phyloP scores from a whole-genome alignment of 2,888 invertebrate genomes.

The Epicampocera succincta region DNA sequence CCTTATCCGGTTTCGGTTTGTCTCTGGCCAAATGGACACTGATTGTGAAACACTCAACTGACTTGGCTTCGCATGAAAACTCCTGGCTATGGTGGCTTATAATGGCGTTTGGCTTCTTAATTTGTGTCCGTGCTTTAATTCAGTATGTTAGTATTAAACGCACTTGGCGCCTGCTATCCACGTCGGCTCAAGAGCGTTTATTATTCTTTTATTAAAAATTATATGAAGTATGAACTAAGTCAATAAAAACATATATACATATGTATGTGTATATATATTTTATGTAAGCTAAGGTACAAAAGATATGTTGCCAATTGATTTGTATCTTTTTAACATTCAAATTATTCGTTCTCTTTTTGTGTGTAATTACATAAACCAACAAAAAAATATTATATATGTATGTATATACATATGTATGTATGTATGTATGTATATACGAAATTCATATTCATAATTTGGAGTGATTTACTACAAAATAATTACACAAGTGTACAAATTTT shows the following conservation, averaged over 20 bases:
- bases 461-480: too few species aligned
- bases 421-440: too few species aligned
- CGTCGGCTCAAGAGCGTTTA: conserved; percentile 92
- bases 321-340: conserved; percentile 30
- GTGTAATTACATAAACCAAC: neutral
- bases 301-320: conserved; percentile 55
- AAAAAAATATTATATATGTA: neutral
- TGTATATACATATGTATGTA: too few species aligned
- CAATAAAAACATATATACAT: conserved; percentile 35
- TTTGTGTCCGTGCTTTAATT: conserved; percentile 92
- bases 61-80: conserved; percentile 92
- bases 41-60: conserved; percentile 95
- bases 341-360: neutral
- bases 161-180: conserved; percentile 92
- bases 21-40: conserved; percentile 97
- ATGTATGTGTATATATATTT: conserved; percentile 31
- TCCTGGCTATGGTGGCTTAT: conserved; percentile 96
- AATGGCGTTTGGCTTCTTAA: conserved; percentile 93
- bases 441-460: too few species aligned
- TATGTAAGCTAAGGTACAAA: conserved; percentile 51
- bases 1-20: conserved; percentile 94
- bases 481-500: too few species aligned
- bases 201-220: conserved; percentile 90
- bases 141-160: conserved; percentile 95
- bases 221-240: conserved; percentile 22